A percentile compares a stretch with the other conserved stretches of the same genome.
These are phyloP conservation scores for Uria lomvia DNA, from an alignment of 2,113 vertebrate genomes.

Conservation along the genomic window DNA sequence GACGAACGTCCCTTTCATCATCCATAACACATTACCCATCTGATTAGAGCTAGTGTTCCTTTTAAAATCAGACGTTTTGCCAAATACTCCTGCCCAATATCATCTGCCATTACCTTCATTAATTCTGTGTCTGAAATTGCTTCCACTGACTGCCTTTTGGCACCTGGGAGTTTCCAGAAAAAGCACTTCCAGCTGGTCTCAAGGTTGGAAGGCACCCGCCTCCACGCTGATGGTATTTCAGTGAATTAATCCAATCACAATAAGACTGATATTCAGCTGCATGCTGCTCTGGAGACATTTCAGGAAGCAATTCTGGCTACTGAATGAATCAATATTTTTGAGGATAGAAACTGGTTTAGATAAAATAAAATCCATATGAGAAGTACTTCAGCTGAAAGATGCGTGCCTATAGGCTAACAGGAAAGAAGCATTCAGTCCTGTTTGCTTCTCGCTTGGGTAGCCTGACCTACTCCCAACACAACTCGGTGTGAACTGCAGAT, in stretches of 20 bases:
- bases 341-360: background rate
- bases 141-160: conserved; percentile 43
- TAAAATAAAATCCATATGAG: background rate
- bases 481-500: background rate
- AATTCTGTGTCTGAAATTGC: conserved; percentile 39
- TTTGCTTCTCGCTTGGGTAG: background rate
- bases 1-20: background rate
- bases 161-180: conserved; percentile 32
- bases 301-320: background rate
- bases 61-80: conserved; percentile 13
- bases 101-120: conserved; percentile 7
- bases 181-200: conserved; percentile 46
- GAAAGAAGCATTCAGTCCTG: background rate
- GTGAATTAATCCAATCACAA: conserved; percentile 12
- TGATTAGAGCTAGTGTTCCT: conserved; percentile 1
- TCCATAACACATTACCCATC: background rate
- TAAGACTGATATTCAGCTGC: conserved; percentile 14
- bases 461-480: background rate
- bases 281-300: background rate
- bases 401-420: background rate
- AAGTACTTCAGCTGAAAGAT: background rate
- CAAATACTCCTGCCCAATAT: background rate
- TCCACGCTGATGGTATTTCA: conserved; percentile 2
- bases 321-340: background rate
- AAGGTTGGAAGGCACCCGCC: conserved; percentile 21